Base-by-base conservation (phyloP, 2,888 invertebrate species). In the Parnassius orleans region DNA sequence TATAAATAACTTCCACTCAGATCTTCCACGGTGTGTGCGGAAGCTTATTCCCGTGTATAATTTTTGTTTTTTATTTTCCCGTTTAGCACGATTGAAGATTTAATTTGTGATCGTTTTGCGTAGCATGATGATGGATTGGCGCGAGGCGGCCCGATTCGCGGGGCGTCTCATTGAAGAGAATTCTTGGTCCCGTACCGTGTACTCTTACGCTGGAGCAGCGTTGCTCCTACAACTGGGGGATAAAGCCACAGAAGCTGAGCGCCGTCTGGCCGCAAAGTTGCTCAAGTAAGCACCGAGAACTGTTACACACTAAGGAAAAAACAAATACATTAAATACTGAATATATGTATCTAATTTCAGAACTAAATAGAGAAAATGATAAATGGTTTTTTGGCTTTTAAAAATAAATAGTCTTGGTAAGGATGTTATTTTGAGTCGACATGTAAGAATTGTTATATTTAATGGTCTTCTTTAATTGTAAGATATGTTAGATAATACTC, bases 151-250 rank as follows among this genome's bases (percentile, higher is more conserved):
- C 47, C 83, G 89, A 19, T 97, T 95, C 81, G 96, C 97, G 0
- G 93, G 93, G 57, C 91, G 92, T 60, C 90, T 98, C 57, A 90
- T 95, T 2, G 93, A 94, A 60, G 94, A 96, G 70, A 98, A 97
- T 77, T 94, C 95, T 59, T 99, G 99, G 99, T 98, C 98, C 2
- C 94, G 95, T 60, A 96, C 98, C 1, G 96, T 98, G 60, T 98
- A 98, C 83, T 95, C 95, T 54, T 99, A 98, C 86, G 96, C 97
- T 74, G 95, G 96, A 76, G 98, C 97, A 1, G 95, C 95, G 0
- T 94, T 98, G 76, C 92, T 98, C 79, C 90, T 96, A 69, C 96
- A 97, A 95, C 90, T 94, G 65, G 93, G 93, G 10, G 89, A 93
- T 41, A 65, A 71, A 1, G 65, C 78, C 5, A 71, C 72, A 2